Base-by-base conservation (phyloP, 2,797 vertebrate genomes). In the Halcyon badia region DNA sequence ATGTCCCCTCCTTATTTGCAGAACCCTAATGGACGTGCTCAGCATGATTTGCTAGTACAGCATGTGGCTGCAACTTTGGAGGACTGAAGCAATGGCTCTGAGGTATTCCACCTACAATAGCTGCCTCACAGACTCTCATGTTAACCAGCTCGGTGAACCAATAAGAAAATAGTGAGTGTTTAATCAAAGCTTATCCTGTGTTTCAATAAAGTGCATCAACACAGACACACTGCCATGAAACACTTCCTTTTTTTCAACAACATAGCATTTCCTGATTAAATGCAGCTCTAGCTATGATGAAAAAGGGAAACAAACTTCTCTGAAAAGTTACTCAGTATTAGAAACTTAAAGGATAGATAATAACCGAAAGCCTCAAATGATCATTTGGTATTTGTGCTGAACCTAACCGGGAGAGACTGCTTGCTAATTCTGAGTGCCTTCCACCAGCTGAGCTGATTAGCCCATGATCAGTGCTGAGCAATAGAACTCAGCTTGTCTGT, bases 361-460 rank as follows among this genome's bases (percentile, higher is more conserved):
- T 9, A 82, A 51, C 78, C 21, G 60, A 85, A 70, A 87, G 57
- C n/a, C 60, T 85, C 33, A 20, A 31, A 44, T 64, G 61, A 39
- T 66, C 31, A 26, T 65, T 41, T 54, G 52, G 28, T 39, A 2
- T 22, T 64, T 86, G 64, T 64, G 35, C 44, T 57, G 39, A 58
- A 6, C 7, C 31, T 57, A 46, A 10, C 16, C 28, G 64, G 76
- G 44, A 68, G 19, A 64, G 22, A 21, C 61, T 77, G 39, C 64
- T 75, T 57, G 37, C 82, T 24, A 72, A 42, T 42, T 31, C 41
- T 44, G 64, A 66, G 71, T 11, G 64, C 64, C 39, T 48, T 8
- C 7, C 66, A 82, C 12, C 87, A 87, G 95, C 91, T 61, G 84
- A 57, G 91, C 44, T 65, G 58, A 76, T 65, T 10, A 76, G 30